Evolutionary conservation across 2,113 vertebrate genomes (phyloP).

Genomic region (Phoxinus phoxinus): DNA sequence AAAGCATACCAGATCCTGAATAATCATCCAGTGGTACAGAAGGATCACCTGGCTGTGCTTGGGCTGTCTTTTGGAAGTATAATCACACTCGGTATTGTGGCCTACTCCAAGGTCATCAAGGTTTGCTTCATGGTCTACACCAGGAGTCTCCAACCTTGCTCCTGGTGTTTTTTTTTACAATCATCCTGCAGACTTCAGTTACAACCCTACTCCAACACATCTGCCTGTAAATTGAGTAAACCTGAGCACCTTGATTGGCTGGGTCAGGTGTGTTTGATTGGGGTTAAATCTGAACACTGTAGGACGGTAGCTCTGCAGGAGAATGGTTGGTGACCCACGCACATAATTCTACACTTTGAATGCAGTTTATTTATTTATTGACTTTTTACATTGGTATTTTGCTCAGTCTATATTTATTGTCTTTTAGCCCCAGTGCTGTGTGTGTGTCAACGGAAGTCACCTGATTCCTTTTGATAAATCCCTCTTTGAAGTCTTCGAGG

Average conservation of each 20-base stretch:
- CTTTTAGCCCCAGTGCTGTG: conserved; percentile 71
- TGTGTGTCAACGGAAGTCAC: conserved; percentile 69
- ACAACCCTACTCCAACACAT: no score
- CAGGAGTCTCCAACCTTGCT: no score
- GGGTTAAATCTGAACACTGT: no score
- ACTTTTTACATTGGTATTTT: neutral
- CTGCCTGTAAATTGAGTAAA: no score
- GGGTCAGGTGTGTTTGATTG: no score
- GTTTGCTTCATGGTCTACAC: conserved; percentile 11
- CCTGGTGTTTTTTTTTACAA: no score
- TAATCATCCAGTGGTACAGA: conserved; percentile 65
- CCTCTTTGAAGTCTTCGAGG: neutral
- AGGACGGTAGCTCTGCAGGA: no score
- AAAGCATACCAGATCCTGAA: conserved; percentile 66
- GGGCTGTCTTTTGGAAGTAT: conserved; percentile 68
- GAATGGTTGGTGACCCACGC: no score
- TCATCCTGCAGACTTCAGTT: no score
- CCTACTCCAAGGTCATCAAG: conserved; percentile 48
- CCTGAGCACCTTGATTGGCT: no score
- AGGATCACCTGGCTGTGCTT: conserved; percentile 66
- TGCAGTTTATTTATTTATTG: neutral
- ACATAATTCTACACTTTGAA: neutral
- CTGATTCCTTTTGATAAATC: conserved; percentile 43
- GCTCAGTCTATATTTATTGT: neutral
- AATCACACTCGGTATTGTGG: conserved; percentile 60